Percentiles rank a stretch among this genome's conserved stretches.
Evolutionary conservation across 2,888 invertebrate genomes (phyloP).

Genomic region (Brassicogethes aeneus): DNA sequence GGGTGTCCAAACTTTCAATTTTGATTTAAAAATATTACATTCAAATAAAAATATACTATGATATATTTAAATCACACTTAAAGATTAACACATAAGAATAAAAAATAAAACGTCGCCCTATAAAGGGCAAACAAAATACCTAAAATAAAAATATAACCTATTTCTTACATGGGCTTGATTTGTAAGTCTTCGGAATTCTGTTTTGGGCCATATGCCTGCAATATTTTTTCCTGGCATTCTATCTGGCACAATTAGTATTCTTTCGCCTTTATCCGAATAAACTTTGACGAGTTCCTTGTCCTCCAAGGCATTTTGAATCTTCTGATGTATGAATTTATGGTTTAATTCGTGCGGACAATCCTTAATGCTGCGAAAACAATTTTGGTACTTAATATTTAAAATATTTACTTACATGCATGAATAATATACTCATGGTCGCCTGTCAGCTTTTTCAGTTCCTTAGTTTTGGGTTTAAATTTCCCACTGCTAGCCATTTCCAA

Average conservation of each 20-base stretch:
- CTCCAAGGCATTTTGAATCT: slow-evolving; percentile 32
- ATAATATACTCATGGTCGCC: not conserved
- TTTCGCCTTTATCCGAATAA: slow-evolving; percentile 35
- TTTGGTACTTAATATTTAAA: too few species aligned
- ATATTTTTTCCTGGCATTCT: slow-evolving; percentile 42
- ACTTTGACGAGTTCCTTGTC: slow-evolving; percentile 21
- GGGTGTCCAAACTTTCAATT: too few species aligned
- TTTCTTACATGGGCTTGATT: slow-evolving; percentile 50
- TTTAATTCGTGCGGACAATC: slow-evolving; percentile 33
- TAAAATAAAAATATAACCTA: too few species aligned
- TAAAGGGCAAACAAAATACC: too few species aligned
- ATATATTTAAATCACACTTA: too few species aligned
- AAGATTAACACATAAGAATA: too few species aligned
- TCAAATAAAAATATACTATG: too few species aligned
- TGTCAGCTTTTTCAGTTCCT: not conserved
- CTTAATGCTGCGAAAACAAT: slow-evolving; percentile 8
- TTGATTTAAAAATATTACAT: too few species aligned
- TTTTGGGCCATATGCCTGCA: slow-evolving; percentile 50
- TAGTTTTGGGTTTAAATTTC: not conserved
- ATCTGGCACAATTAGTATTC: slow-evolving; percentile 46
- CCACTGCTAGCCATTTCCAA: not conserved
- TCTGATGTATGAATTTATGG: slow-evolving; percentile 33
- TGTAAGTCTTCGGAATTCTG: slow-evolving; percentile 52
- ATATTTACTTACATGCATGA: too few species aligned
- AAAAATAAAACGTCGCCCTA: too few species aligned